phyloP scores from a whole-genome alignment of 1,140 invertebrate species.

The Stegodyphus dumicola region DNA sequence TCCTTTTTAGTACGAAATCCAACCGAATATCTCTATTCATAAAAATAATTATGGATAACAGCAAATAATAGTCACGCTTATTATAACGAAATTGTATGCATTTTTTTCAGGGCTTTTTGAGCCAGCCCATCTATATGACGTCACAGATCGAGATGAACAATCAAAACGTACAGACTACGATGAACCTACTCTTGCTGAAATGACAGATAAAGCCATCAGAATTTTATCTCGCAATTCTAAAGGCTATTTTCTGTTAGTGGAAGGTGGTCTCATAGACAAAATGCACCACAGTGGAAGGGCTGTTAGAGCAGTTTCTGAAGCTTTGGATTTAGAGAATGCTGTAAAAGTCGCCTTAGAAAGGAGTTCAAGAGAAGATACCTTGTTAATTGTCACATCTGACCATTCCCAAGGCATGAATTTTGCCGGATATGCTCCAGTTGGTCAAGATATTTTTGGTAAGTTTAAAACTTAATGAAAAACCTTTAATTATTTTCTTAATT shows the following conservation, averaged over 20 bases:
- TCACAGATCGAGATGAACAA: conserved; percentile 65
- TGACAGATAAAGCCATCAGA: conserved; percentile 69
- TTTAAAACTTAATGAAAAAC: background rate
- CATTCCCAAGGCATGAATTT: conserved; percentile 66
- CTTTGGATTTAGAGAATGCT: conserved; percentile 64
- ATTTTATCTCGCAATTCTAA: conserved; percentile 67
- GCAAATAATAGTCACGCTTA: too few relatives aligned
- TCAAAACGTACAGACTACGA: conserved; percentile 33
- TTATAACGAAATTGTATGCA: too few relatives aligned
- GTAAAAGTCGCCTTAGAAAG: conserved; percentile 61
- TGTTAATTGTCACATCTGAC: conserved; percentile 66
- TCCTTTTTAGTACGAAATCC: too few relatives aligned
- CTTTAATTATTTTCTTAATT: too few relatives aligned
- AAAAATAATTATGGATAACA: too few relatives aligned
- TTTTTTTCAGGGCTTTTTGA: conserved; percentile 67
- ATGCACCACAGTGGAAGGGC: conserved; percentile 78
- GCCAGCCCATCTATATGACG: conserved; percentile 68
- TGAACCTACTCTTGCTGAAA: conserved; percentile 68
- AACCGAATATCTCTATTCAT: too few relatives aligned
- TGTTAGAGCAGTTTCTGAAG: conserved; percentile 64
- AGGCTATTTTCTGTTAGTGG: conserved; percentile 68
- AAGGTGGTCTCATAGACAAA: conserved; percentile 77
- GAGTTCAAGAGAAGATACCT: conserved; percentile 64
- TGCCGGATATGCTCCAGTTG: conserved; percentile 65
- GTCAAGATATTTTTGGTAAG: conserved; percentile 65